Evolutionary conservation across 1,140 invertebrate genomes (phyloP).

Genomic region (Zaprionus capensis): DNA sequence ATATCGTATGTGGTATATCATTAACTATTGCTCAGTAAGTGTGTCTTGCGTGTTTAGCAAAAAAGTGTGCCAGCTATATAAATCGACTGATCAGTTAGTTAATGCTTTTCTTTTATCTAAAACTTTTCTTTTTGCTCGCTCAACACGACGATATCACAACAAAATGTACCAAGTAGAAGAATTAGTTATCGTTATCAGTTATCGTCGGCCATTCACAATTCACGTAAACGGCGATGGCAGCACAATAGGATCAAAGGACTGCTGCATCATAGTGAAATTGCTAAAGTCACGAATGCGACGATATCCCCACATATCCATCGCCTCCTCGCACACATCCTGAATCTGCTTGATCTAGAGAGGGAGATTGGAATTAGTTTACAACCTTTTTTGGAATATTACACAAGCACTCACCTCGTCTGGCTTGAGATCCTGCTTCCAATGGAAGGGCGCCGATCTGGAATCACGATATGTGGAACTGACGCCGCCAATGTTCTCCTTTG

Average conservation of each 20-base stretch:
- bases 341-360: conserved; percentile 83
- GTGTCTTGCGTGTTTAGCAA: conserved; percentile 70
- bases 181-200: conserved; percentile 75
- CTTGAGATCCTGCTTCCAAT: conserved; percentile 91
- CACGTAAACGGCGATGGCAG: conserved; percentile 81
- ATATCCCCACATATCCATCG: conserved; percentile 94
- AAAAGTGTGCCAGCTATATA: conserved; percentile 62
- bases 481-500: conserved; percentile 90
- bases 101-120: conserved; percentile 43
- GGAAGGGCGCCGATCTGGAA: conserved; percentile 92
- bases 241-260: conserved; percentile 79
- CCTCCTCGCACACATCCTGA: conserved; percentile 88
- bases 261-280: conserved; percentile 82
- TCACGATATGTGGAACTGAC: conserved; percentile 93
- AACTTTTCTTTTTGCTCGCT: conserved; percentile 68
- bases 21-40: conserved; percentile 79
- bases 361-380: background rate
- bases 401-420: conserved; percentile 86
- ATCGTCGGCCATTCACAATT: conserved; percentile 40
- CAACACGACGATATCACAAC: conserved; percentile 81
- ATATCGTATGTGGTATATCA: conserved; percentile 57
- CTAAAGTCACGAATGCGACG: conserved; percentile 82
- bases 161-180: conserved; percentile 83
- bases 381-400: background rate
- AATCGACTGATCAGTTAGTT: conserved; percentile 47